These are phyloP conservation scores for Oreonectes daqikongensis DNA, from an alignment of 2,797 vertebrate genomes.

Conservation along the genomic window DNA sequence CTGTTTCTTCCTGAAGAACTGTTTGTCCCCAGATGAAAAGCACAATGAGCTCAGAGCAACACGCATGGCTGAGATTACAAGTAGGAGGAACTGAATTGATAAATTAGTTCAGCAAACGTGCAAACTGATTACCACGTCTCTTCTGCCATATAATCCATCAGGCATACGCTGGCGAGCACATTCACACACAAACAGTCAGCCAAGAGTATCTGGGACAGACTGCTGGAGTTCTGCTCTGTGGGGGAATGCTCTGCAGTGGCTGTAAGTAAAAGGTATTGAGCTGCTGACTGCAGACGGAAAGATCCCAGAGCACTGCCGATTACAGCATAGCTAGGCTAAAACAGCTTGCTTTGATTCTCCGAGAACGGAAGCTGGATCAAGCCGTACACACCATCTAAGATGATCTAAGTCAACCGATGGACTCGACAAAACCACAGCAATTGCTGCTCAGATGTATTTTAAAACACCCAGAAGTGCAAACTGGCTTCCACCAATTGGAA, in stretches of 20 bases:
- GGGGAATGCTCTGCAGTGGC: constrained; percentile 65
- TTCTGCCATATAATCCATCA: constrained; percentile 68
- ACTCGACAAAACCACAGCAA: neutral
- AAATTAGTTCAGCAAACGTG: constrained; percentile 78
- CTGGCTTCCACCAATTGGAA: neutral
- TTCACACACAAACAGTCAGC: constrained; percentile 57
- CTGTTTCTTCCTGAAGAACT: constrained; percentile 32
- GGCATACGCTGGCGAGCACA: constrained; percentile 49
- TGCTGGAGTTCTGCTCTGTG: constrained; percentile 51
- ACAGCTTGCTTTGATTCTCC: constrained; percentile 3
- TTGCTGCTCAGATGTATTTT: neutral
- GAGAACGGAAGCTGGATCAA: neutral
- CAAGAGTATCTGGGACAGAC: constrained; percentile 72
- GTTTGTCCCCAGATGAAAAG: constrained; percentile 45
- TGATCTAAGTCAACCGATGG: constrained; percentile 14
- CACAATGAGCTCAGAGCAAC: constrained; percentile 59
- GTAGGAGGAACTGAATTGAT: constrained; percentile 78
- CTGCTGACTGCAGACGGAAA: constrained; percentile 76
- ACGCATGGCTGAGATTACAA: constrained; percentile 74
- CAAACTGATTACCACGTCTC: constrained; percentile 77
- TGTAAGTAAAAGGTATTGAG: constrained; percentile 79
- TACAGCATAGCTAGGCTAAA: constrained; percentile 40
- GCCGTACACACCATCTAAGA: neutral
- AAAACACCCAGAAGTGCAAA: constrained; percentile 9
- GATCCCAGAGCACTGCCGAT: constrained; percentile 70